Conservation (phyloP, 2,113 vertebrate species). For the Notothenia coriiceps region DNA sequence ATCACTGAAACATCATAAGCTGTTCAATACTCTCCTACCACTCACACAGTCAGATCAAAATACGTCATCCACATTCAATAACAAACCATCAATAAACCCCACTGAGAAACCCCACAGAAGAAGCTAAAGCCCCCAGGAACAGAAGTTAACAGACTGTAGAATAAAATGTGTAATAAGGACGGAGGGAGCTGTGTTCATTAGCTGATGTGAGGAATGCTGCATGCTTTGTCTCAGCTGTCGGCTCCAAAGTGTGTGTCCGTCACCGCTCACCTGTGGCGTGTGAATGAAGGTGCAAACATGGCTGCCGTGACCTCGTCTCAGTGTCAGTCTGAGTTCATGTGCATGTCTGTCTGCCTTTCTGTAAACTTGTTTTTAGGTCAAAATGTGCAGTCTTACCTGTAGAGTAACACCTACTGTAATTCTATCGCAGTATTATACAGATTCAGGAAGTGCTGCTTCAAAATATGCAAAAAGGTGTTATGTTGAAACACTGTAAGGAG, state of each 20-base stretch:
- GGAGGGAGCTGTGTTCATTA: conserved; percentile 21
- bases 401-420: background rate
- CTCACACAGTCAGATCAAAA: background rate
- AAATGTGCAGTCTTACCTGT: background rate
- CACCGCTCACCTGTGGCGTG: conserved; percentile 45
- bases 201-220: conserved; percentile 50
- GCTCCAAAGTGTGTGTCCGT: conserved; percentile 56
- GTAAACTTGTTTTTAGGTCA: background rate
- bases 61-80: background rate
- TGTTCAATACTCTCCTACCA: background rate
- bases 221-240: conserved; percentile 68
- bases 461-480: background rate
- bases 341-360: background rate
- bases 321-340: conserved; percentile 50
- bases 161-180: conserved; percentile 31
- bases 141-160: conserved; percentile 8
- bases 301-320: conserved; percentile 21
- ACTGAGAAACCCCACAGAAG: background rate
- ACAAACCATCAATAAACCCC: background rate
- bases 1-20: background rate
- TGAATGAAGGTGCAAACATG: conserved; percentile 15
- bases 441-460: conserved; percentile 4
- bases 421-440: background rate
- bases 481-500: background rate
- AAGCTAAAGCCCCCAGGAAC: conserved; percentile 12